A percentile compares a stretch with the other conserved stretches of the same genome.
Conservation (phyloP, 2,888 invertebrate species). For the Leucoptera coffeella region DNA sequence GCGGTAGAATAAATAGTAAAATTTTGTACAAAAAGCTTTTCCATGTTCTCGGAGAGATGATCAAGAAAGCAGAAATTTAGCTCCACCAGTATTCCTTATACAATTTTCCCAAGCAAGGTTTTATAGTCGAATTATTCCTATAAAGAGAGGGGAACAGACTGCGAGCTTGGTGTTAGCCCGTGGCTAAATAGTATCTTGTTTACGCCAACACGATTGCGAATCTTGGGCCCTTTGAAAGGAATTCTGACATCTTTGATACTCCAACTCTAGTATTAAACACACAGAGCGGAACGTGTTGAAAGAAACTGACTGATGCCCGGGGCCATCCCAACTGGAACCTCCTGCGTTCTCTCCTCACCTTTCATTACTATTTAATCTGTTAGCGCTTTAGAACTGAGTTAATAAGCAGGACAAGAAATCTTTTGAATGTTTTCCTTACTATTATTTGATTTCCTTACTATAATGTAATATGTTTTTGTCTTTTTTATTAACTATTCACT, state of each 20-base stretch:
- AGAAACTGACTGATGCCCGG: slow-evolving; percentile 28
- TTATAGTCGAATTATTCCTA: slow-evolving; percentile 15
- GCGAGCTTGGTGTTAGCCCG: slow-evolving; percentile 26
- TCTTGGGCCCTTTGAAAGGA: slow-evolving; percentile 28
- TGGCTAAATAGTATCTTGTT: slow-evolving; percentile 42
- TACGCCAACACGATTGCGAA: slow-evolving; percentile 35
- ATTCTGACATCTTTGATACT: slow-evolving; percentile 28
- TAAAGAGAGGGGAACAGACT: slow-evolving; percentile 14
- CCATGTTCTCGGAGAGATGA: too few species aligned
- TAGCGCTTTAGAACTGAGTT: too few species aligned
- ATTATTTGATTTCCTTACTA: too few species aligned
- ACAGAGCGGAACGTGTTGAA: slow-evolving; percentile 45
- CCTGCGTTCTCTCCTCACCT: slow-evolving; percentile 1
- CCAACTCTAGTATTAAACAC: slow-evolving; percentile 33
- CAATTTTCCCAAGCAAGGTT: slow-evolving; percentile 14
- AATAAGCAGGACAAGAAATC: too few species aligned
- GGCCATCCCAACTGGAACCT: slow-evolving; percentile 17
- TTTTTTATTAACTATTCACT: too few species aligned
- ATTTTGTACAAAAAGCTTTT: too few species aligned
- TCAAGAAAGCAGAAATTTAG: too few species aligned
- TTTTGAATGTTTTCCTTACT: too few species aligned
- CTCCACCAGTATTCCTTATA: too few species aligned
- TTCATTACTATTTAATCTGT: slow-evolving; percentile 6
- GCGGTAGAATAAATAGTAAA: too few species aligned
- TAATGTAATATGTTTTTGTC: too few species aligned